Base-by-base conservation (phyloP, 2,888 invertebrate species). In the Atrina japonica region DNA sequence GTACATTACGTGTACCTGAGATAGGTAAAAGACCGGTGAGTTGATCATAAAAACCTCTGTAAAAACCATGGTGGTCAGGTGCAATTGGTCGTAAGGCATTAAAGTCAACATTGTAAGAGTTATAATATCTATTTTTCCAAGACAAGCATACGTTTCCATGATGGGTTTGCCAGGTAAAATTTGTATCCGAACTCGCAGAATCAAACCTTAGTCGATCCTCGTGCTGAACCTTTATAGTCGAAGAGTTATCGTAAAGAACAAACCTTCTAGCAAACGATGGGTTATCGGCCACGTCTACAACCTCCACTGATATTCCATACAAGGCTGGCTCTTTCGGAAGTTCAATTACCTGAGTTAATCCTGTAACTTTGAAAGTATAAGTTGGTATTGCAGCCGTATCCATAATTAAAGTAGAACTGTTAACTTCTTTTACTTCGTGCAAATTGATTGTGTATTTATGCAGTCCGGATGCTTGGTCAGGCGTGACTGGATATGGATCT, bases 11-110 rank as follows among this genome's bases (percentile, higher is more conserved):
- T 29, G 81, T 82, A 9, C 81, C 81, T 1, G 49, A 35, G 1
- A 82, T 75, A 11, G 80, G 73, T 16, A 82, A 29, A 27, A 29
- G 11, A 0, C 78, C 80, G 9, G 50, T 30, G 5, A 35, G 40
- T 61, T 82, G 80, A 23, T 82, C 80, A 68, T 82, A 82, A 5
- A 65, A 43, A 3, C 73, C 76, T 40, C 23, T 56, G n/a, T 78
- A 76, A 2, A 52, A 27, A 21, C 68, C 70, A 27, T 67, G 60
- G 9, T 65, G 59, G 53, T 81, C 76, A 2, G 66, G 30, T 55
- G 66, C 29, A 3, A 80, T 69, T 9, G 35, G 58, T 3, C 49
- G 49, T 6, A 80, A 47, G 14, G 75, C 47, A 23, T 63, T 56
- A 3, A 47, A 21, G 47, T 72, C 66, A 47, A 60, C 64, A 9